phyloP scores from a whole-genome alignment of 2,888 invertebrate genomes.

The Caenorhabditis angaria region DNA sequence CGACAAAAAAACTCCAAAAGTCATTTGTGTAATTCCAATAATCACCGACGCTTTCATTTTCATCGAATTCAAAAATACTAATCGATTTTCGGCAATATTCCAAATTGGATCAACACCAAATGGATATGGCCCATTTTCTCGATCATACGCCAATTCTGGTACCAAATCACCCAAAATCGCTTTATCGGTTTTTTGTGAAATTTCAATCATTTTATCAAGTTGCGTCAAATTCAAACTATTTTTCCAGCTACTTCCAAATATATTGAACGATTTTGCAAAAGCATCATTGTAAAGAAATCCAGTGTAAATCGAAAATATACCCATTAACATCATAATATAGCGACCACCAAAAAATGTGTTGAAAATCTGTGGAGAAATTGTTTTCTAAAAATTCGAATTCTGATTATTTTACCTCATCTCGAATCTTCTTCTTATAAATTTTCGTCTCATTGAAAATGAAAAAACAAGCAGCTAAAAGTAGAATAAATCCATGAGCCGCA shows the following conservation, averaged over 20 bases:
- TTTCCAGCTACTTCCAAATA: constrained; percentile 74
- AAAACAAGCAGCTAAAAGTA: constrained; percentile 81
- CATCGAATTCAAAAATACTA: constrained; percentile 72
- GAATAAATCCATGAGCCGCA: constrained; percentile 88
- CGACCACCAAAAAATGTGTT: constrained; percentile 72
- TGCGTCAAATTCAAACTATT: constrained; percentile 24
- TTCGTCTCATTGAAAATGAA: constrained; percentile 92
- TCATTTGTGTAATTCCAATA: constrained; percentile 70
- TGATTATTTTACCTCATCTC: constrained; percentile 38
- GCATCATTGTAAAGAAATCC: constrained; percentile 72
- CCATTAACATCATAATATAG: constrained; percentile 73
- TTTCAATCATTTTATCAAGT: background rate
- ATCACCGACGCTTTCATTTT: constrained; percentile 72
- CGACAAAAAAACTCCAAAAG: constrained; percentile 70
- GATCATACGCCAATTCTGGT: constrained; percentile 57
- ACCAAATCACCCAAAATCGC: constrained; percentile 35
- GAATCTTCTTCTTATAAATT: constrained; percentile 79
- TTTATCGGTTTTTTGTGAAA: background rate
- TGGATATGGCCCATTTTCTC: constrained; percentile 71
- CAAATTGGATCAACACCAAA: constrained; percentile 75
- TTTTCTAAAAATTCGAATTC: background rate
- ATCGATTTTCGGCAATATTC: constrained; percentile 71
- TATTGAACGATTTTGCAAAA: constrained; percentile 73
- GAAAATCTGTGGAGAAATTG: constrained; percentile 65
- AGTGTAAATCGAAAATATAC: constrained; percentile 72